Conservation (phyloP, 2,797 vertebrate genomes). For the Pseudochaenichthys georgianus region DNA sequence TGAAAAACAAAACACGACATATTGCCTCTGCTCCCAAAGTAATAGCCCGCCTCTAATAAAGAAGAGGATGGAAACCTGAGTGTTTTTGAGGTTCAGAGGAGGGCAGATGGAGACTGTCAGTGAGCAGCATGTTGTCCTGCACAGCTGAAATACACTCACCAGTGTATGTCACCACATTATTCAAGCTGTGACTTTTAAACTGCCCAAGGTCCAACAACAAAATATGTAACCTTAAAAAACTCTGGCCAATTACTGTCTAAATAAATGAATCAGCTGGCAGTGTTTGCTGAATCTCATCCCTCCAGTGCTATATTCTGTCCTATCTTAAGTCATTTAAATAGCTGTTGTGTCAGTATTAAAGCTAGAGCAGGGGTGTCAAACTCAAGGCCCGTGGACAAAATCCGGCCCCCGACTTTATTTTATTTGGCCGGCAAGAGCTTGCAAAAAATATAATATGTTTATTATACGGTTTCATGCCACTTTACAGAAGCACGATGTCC, state of each 20-base stretch:
- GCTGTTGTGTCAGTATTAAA: not conserved
- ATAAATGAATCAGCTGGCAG: not conserved
- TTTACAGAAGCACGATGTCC: too few relatives aligned
- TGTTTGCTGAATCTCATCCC: not conserved
- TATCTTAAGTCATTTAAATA: not conserved
- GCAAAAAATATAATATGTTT: too few relatives aligned
- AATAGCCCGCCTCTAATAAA: conserved; percentile 9
- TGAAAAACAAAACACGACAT: conserved; percentile 14
- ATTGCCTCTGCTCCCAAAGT: not conserved
- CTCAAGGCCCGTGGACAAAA: too few relatives aligned
- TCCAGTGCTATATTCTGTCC: not conserved
- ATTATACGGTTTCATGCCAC: too few relatives aligned
- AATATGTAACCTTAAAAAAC: not conserved
- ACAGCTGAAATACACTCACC: conserved; percentile 1
- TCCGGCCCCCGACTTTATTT: too few relatives aligned
- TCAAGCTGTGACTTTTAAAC: not conserved
- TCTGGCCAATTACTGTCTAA: not conserved
- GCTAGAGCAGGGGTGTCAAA: too few relatives aligned
- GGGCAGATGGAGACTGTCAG: conserved; percentile 15
- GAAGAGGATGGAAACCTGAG: not conserved
- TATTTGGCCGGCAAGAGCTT: too few relatives aligned
- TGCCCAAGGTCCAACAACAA: not conserved
- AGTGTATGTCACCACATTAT: not conserved
- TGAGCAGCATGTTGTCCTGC: not conserved
- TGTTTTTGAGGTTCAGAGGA: conserved; percentile 21